phyloP scores from a whole-genome alignment of 2,888 invertebrate genomes.

The Halictus ligatus region DNA sequence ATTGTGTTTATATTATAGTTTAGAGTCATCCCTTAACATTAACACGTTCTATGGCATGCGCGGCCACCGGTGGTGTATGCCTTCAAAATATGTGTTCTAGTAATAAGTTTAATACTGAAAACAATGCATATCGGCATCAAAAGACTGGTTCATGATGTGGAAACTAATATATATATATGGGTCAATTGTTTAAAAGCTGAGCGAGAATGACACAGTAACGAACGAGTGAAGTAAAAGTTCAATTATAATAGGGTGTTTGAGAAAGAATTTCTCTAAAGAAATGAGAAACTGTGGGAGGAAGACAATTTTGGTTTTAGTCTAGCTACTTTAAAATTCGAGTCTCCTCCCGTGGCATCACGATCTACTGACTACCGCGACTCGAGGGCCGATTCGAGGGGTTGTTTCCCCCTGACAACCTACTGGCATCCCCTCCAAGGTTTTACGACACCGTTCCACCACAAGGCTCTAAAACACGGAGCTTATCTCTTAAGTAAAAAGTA shows the following conservation, averaged over 20 bases:
- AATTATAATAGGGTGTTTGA: background rate
- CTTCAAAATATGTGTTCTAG: too few relatives aligned
- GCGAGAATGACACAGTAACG: too few relatives aligned
- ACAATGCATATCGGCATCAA: too few relatives aligned
- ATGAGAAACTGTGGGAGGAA: conserved; percentile 5
- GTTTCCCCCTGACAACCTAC: conserved; percentile 57
- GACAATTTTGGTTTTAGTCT: conserved; percentile 42
- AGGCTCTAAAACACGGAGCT: conserved; percentile 74
- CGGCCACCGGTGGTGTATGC: too few relatives aligned
- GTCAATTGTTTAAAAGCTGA: too few relatives aligned
- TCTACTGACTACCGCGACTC: conserved; percentile 55
- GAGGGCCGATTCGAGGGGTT: conserved; percentile 66
- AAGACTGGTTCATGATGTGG: too few relatives aligned
- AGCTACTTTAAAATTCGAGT: conserved; percentile 69
- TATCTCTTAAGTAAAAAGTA: conserved; percentile 75
- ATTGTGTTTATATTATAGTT: too few relatives aligned
- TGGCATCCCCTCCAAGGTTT: conserved; percentile 57
- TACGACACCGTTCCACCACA: conserved; percentile 71
- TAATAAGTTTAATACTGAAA: too few relatives aligned
- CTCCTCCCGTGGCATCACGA: conserved; percentile 59
- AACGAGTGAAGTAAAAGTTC: too few relatives aligned
- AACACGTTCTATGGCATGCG: too few relatives aligned
- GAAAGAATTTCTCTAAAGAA: conserved; percentile 18
- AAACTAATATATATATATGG: too few relatives aligned
- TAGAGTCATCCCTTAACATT: too few relatives aligned